phyloP scores from a whole-genome alignment of 2,888 invertebrate species.

The Limnephilus rhombicus region DNA sequence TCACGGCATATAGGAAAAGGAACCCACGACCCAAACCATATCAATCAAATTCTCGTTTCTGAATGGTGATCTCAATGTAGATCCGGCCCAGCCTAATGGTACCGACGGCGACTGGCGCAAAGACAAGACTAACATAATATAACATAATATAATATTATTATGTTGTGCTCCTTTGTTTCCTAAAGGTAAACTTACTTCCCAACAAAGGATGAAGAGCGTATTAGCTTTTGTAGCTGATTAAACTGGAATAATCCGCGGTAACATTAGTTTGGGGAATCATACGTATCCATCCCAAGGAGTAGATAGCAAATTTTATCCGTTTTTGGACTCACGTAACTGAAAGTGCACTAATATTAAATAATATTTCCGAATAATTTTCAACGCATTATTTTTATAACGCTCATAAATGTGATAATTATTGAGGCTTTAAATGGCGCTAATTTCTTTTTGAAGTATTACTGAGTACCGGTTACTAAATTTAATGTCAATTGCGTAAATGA shows the following conservation, averaged over 20 bases:
- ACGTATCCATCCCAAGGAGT: not conserved
- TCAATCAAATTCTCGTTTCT: no score
- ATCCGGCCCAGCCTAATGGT: not conserved
- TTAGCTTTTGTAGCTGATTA: constrained; percentile 14
- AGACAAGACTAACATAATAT: not conserved
- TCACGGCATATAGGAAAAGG: not conserved
- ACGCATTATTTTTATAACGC: constrained; percentile 50
- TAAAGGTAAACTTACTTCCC: not conserved
- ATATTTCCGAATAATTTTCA: not conserved
- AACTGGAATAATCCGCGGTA: not conserved
- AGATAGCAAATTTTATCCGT: not conserved
- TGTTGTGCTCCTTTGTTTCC: not conserved
- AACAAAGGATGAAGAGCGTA: constrained; percentile 29
- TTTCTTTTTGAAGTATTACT: constrained; percentile 22
- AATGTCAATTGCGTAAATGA: constrained; percentile 29
- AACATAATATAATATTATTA: not conserved
- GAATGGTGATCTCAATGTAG: not conserved
- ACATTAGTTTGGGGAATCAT: not conserved
- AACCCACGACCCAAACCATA: not conserved
- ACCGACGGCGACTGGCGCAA: not conserved
- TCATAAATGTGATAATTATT: constrained; percentile 61
- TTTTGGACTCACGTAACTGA: not conserved
- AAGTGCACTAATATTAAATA: not conserved
- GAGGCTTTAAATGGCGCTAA: constrained; percentile 61
- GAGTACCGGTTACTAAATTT: constrained; percentile 23